Evolutionary conservation across 2,888 invertebrate species (phyloP).

Genomic region (Polydrusus cervinus): DNA sequence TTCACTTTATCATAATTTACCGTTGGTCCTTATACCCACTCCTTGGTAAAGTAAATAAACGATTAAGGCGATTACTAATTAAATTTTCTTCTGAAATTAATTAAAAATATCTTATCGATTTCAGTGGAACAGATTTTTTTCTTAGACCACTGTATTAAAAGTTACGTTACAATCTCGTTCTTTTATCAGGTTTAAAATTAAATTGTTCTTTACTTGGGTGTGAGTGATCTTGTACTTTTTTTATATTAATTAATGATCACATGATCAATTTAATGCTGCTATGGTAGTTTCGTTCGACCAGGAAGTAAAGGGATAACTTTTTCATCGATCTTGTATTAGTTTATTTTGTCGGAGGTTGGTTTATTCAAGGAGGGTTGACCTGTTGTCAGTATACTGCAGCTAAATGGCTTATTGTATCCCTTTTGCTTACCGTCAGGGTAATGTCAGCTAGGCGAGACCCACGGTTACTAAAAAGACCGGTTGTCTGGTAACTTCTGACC

Average conservation of each 20-base stretch:
- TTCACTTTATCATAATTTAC: constrained; percentile 41
- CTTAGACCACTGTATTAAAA: constrained; percentile 4
- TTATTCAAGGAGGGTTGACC: too few species aligned
- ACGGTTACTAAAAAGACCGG: too few species aligned
- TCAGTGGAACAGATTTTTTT: constrained; percentile 5
- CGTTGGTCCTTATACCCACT: constrained; percentile 35
- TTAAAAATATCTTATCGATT: constrained; percentile 46
- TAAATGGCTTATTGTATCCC: too few species aligned
- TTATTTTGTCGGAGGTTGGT: too few species aligned
- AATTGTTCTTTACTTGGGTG: neutral
- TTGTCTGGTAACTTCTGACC: too few species aligned
- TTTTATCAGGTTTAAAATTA: constrained; percentile 7
- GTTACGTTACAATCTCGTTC: neutral
- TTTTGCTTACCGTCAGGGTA: too few species aligned
- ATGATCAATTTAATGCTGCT: too few species aligned
- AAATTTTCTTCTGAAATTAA: constrained; percentile 40
- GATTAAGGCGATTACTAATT: constrained; percentile 37
- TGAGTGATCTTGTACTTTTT: neutral
- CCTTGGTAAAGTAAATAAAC: constrained; percentile 36
- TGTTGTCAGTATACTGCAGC: too few species aligned
- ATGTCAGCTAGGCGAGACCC: too few species aligned
- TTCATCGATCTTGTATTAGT: too few species aligned
- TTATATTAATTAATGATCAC: neutral
- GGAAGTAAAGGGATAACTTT: too few species aligned
- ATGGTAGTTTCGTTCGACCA: too few species aligned